phyloP scores from a whole-genome alignment of 1,140 invertebrate species.

The Ceratosolen fusciceps region DNA sequence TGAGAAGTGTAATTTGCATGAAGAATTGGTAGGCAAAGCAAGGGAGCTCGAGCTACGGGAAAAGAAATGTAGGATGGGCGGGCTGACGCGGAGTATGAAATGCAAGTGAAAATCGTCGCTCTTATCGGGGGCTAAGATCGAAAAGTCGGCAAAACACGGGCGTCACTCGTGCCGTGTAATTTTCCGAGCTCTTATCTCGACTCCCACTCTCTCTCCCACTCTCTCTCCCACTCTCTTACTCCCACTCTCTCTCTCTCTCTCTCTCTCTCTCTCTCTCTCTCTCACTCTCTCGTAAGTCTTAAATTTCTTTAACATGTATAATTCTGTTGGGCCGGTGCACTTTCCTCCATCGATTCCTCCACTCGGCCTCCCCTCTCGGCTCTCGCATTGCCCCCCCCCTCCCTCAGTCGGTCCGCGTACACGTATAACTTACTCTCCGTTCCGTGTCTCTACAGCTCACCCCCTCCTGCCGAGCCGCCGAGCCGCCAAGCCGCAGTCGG shows the following conservation, averaged over 20 bases:
- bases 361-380: too few species aligned
- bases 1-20: constrained; percentile 26
- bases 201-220: too few species aligned
- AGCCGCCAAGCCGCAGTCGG: too few species aligned
- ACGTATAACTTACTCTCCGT: too few species aligned
- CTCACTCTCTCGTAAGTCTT: not conserved
- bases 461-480: too few species aligned
- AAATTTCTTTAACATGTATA: too few species aligned
- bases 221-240: not conserved
- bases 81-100: not conserved
- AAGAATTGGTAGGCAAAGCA: not conserved
- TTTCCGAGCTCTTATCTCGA: constrained; percentile 2
- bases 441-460: too few species aligned
- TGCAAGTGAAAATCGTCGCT: not conserved
- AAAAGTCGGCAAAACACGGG: constrained; percentile 3
- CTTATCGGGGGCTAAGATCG: constrained; percentile 18
- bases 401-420: too few species aligned
- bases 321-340: too few species aligned
- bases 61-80: not conserved
- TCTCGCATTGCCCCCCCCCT: too few species aligned
- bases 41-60: not conserved
- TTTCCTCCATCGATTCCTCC: too few species aligned
- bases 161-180: constrained; percentile 8
- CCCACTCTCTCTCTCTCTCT: not conserved
- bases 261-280: not conserved